Evolutionary conservation across 2,113 vertebrate genomes (phyloP), one percentile per base, ranked within the genome.

Genomic region (Prionailurus bengalensis): DNA sequence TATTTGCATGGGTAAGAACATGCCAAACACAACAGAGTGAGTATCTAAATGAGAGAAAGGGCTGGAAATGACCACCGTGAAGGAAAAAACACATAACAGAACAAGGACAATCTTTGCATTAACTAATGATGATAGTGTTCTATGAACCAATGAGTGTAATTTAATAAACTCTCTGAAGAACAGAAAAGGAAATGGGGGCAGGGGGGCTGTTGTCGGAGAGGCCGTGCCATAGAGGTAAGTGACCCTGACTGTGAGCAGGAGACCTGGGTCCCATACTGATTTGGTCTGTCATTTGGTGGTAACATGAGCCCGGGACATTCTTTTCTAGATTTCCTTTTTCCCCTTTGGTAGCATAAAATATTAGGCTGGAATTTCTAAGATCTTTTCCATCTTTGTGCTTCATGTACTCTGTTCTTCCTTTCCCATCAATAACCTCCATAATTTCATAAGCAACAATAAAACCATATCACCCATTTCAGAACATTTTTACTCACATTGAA

Each of bases 371-470:
- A 86, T 85, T 74, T 73, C 65, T 80, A 83, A 92, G 87, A 86
- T 87, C 4, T 53, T 93, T 94, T 81, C 36, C 61, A 78, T 58
- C n/a, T 93, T 78, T 66, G 16, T 53, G 39, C 17, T 61, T 93
- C n/a, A 3, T 27, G 53, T 48, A 66, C 14, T 89, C 15, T 79
- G 21, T 65, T 90, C 55, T 92, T 94, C 63, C 14, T 83, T 53
- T 91, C 21, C 71, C 55, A 80, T 51, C 66, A 91, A 81, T 71
- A 96, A 36, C 36, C 13, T 81, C 88, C 85, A 13, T 78, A 78
- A 88, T 79, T 53, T 88, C 85, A 89, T 85, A 66, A 82, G 27
- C 53, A 80, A 66, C 85, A 91, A 92, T 93, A 95, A 97, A 97
- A 83, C 55, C 8, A 0, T 68, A 95, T 74, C 91, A 91, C 15